Percentiles rank a stretch among this genome's conserved stretches.
These are phyloP conservation scores for Ophion obscuratus DNA, from an alignment of 2,888 invertebrate species.

Conservation along the genomic window DNA sequence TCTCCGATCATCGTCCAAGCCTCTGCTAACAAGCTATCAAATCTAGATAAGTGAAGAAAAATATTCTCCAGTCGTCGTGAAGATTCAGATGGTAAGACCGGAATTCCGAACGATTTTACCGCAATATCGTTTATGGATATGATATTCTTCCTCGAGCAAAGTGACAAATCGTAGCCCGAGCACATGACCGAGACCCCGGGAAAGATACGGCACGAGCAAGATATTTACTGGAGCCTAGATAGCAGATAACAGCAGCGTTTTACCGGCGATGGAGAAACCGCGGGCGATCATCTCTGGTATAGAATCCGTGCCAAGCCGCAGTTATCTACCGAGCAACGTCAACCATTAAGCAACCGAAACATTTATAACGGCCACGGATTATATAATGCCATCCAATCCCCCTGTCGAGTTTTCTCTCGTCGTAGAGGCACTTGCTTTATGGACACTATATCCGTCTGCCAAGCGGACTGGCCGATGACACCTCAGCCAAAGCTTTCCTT, in stretches of 20 bases:
- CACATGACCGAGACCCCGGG: conserved; percentile 54
- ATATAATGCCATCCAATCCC: conserved; percentile 57
- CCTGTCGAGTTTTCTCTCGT: conserved; percentile 43
- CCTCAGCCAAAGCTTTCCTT: conserved; percentile 70
- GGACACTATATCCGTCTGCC: conserved; percentile 75
- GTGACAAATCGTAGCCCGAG: conserved; percentile 61
- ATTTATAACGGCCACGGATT: conserved; percentile 79
- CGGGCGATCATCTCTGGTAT: conserved; percentile 48
- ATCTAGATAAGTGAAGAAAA: conserved; percentile 41
- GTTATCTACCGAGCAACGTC: conserved; percentile 75
- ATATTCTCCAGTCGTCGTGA: conserved; percentile 41
- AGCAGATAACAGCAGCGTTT: conserved; percentile 72
- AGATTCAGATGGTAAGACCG: conserved; percentile 44
- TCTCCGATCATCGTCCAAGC: conserved; percentile 29
- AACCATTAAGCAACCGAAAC: conserved; percentile 77
- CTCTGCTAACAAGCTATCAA: conserved; percentile 43
- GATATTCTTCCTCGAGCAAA: conserved; percentile 50
- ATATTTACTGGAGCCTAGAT: conserved; percentile 77
- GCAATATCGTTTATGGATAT: conserved; percentile 45
- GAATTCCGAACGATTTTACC: conserved; percentile 1
- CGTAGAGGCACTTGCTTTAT: conserved; percentile 74
- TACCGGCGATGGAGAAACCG: conserved; percentile 36
- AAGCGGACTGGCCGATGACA: conserved; percentile 70
- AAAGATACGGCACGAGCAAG: conserved; percentile 61
- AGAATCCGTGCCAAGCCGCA: conserved; percentile 77